Evolutionary conservation across 2,797 vertebrate genomes (phyloP).

Genomic region (Enteromius treurensis): DNA sequence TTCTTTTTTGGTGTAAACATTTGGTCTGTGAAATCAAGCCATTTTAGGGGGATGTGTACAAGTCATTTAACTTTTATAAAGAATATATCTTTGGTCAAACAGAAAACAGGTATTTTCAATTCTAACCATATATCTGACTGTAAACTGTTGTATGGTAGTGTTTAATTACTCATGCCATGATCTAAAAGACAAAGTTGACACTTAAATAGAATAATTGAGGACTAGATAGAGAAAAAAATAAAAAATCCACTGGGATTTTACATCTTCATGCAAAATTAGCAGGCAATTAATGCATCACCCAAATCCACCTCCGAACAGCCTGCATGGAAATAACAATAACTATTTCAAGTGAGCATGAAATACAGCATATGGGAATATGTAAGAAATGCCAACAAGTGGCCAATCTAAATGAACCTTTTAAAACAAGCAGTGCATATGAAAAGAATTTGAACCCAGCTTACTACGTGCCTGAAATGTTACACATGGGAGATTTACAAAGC

Average conservation of each 20-base stretch:
- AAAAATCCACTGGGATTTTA: background rate
- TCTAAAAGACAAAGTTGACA: constrained; percentile 11
- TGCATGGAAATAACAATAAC: background rate
- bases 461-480: background rate
- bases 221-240: background rate
- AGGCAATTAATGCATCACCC: background rate
- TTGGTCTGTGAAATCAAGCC: no score
- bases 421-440: background rate
- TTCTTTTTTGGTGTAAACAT: no score
- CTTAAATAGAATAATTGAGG: constrained; percentile 2
- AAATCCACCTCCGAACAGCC: background rate
- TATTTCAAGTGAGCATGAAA: background rate
- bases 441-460: background rate
- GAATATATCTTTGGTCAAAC: background rate
- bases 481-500: constrained; percentile 14
- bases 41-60: no score
- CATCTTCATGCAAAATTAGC: background rate
- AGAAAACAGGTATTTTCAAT: background rate
- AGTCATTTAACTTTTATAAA: no score
- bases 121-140: background rate
- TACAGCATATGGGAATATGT: background rate
- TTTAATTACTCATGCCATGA: background rate
- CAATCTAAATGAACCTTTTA: background rate
- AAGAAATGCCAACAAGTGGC: background rate
- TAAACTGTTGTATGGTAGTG: no score